Percentiles rank a stretch among this genome's conserved stretches.
phyloP scores from a whole-genome alignment of 2,888 invertebrate genomes.

The Deilephila porcellus region DNA sequence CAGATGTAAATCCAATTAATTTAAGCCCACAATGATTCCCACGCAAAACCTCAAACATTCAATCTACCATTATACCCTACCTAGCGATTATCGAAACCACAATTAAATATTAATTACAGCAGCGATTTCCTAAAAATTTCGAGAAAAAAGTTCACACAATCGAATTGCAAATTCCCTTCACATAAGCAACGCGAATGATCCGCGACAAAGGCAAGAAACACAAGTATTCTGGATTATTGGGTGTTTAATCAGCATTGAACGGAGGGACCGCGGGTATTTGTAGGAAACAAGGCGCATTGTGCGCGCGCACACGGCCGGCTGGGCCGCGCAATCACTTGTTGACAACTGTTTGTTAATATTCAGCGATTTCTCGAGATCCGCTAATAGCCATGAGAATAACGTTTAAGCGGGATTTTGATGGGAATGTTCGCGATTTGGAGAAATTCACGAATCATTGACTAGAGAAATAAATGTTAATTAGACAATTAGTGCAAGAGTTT shows the following conservation, averaged over 20 bases:
- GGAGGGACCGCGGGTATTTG: constrained; percentile 72
- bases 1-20: background rate
- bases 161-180: constrained; percentile 23
- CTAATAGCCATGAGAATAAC: constrained; percentile 66
- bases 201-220: constrained; percentile 23
- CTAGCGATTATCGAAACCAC: constrained; percentile 4
- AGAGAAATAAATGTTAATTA: background rate
- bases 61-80: background rate
- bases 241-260: constrained; percentile 16
- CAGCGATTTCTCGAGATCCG: constrained; percentile 56
- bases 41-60: background rate
- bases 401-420: constrained; percentile 24
- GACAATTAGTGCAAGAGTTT: too few species aligned
- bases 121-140: background rate
- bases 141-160: constrained; percentile 16
- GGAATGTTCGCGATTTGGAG: constrained; percentile 22
- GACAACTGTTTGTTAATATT: constrained; percentile 59
- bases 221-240: constrained; percentile 24
- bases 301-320: constrained; percentile 56
- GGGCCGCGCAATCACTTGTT: constrained; percentile 41
- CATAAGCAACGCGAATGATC: background rate
- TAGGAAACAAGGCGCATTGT: constrained; percentile 58
- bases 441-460: constrained; percentile 12
- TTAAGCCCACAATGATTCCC: background rate
- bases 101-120: constrained; percentile 19